Percentiles rank a stretch among this genome's conserved stretches.
phyloP scores from a whole-genome alignment of 2,888 invertebrate species.

The Deroplatys truncata region DNA sequence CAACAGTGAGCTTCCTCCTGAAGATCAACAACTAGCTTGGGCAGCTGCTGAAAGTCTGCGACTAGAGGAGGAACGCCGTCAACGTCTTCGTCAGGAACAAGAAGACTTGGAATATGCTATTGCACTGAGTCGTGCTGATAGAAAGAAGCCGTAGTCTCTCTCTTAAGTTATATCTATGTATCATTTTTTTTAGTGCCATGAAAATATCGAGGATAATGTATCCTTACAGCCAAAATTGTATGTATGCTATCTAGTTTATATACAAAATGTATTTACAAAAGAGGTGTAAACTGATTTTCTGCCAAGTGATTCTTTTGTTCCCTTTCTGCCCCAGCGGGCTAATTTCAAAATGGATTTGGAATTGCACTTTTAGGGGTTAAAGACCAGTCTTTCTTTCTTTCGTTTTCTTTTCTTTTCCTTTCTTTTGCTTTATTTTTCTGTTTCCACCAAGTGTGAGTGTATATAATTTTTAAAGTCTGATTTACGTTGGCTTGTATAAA shows the following conservation, averaged over 20 bases:
- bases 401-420: no score
- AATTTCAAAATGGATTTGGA: not conserved
- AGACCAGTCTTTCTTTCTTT: not conserved
- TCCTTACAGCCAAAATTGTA: not conserved
- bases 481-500: not conserved
- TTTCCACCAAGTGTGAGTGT: not conserved
- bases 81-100: constrained; percentile 58
- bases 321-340: not conserved
- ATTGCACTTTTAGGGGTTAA: not conserved
- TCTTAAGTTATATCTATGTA: not conserved
- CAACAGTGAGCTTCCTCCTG: constrained; percentile 43
- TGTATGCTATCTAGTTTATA: not conserved
- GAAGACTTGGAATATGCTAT: constrained; percentile 70
- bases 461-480: not conserved
- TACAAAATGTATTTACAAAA: not conserved
- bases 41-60: constrained; percentile 65
- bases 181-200: not conserved
- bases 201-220: not conserved
- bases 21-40: constrained; percentile 70
- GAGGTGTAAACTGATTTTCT: not conserved
- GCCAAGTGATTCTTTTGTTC: not conserved
- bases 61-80: constrained; percentile 58
- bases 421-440: no score
- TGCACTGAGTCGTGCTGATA: constrained; percentile 54
- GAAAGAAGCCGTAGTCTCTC: not conserved